Percentiles rank a stretch among this genome's conserved stretches.
These are phyloP conservation scores for Pocillopora meandrina DNA, from an alignment of 92 coral and sea anemone genomes.

Conservation along the genomic window DNA sequence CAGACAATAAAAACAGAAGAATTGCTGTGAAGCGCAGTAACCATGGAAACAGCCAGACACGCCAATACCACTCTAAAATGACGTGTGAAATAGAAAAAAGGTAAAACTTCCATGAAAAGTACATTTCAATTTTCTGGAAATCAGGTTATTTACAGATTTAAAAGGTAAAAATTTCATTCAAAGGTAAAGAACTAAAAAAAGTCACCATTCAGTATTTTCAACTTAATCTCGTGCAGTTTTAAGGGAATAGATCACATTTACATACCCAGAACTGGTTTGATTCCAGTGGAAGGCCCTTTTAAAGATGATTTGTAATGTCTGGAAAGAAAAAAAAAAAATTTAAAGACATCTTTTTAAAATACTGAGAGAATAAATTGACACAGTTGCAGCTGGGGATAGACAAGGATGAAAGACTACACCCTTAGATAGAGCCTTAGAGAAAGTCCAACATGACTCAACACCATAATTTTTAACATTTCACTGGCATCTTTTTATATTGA, in stretches of 20 bases:
- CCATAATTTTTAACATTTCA: too few species aligned
- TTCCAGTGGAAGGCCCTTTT: slow-evolving; percentile 59
- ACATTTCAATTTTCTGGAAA: too few species aligned
- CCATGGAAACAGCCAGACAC: slow-evolving; percentile 85
- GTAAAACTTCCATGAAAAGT: not conserved
- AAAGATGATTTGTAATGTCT: slow-evolving; percentile 89
- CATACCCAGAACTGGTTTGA: slow-evolving; percentile 77
- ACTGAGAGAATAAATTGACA: not conserved
- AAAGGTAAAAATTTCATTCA: too few species aligned
- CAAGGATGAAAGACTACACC: not conserved
- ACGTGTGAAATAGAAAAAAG: not conserved
- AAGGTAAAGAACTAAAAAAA: too few species aligned
- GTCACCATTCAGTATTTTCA: too few species aligned
- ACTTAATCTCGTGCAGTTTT: too few species aligned
- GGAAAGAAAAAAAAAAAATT: not conserved
- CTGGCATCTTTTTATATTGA: too few species aligned
- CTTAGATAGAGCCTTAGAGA: not conserved
- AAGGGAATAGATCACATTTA: too few species aligned
- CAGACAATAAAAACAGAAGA: slow-evolving; percentile 66
- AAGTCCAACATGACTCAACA: too few species aligned
- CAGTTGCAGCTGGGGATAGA: too few species aligned
- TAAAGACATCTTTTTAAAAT: too few species aligned
- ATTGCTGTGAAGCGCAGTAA: slow-evolving; percentile 81
- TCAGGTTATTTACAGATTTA: too few species aligned
- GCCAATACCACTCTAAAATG: slow-evolving; percentile 92